Percentiles rank a stretch among this genome's conserved stretches.
These are phyloP conservation scores for Drosophila yakuba DNA, from an alignment of 1,140 invertebrate genomes.

Conservation along the genomic window DNA sequence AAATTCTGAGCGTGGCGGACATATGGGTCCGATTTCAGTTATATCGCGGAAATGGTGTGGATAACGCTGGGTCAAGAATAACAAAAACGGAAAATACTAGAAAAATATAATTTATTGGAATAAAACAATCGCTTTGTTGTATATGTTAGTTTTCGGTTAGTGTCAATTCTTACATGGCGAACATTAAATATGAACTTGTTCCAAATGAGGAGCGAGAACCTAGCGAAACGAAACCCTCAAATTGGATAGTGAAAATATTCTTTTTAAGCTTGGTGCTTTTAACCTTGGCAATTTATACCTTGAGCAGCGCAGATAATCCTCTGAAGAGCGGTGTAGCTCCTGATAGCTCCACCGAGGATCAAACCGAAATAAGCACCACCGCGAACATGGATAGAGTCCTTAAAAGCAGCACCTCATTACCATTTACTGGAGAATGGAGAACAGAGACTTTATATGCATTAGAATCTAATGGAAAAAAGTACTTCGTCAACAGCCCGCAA, in stretches of 20 bases:
- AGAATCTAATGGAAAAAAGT: conserved; percentile 23
- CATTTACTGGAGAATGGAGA: background rate
- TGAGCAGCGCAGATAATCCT: background rate
- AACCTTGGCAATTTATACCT: conserved; percentile 7
- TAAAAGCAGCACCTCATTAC: background rate
- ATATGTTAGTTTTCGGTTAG: background rate
- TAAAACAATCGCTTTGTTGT: background rate
- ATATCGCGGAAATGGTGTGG: conserved; percentile 8
- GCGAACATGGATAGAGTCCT: background rate
- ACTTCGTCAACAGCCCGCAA: conserved; percentile 53
- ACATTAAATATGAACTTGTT: conserved; percentile 40
- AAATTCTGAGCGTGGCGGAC: conserved; percentile 9
- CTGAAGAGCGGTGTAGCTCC: no score
- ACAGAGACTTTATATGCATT: background rate
- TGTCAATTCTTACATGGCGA: conserved; percentile 15
- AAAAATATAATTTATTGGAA: no score
- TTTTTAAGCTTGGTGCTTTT: conserved; percentile 5
- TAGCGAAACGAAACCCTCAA: background rate
- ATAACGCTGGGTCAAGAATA: background rate
- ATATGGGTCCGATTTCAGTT: conserved; percentile 1
- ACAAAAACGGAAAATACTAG: background rate
- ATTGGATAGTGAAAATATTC: conserved; percentile 5
- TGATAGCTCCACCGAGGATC: background rate
- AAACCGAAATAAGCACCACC: background rate
- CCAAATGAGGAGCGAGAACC: conserved; percentile 7